Evolutionary conservation across 2,797 vertebrate genomes (phyloP).

Genomic region (Intellagama lesueurii): DNA sequence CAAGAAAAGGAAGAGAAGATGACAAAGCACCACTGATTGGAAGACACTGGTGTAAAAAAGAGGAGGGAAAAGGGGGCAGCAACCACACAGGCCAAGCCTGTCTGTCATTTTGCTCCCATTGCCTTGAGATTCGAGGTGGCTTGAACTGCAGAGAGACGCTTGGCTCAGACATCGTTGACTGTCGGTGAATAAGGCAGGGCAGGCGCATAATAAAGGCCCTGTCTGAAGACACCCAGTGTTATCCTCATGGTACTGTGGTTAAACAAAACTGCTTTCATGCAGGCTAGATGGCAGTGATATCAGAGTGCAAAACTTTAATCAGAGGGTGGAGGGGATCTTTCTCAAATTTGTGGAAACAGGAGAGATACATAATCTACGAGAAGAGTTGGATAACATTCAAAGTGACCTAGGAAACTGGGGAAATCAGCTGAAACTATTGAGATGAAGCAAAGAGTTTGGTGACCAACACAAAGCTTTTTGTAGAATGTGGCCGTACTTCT

Average conservation of each 20-base stretch:
- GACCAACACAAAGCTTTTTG: no score
- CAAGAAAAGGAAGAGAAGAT: background rate
- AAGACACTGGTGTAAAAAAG: background rate
- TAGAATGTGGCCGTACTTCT: no score
- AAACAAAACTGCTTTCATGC: no score
- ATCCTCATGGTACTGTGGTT: background rate
- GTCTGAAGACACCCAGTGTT: background rate
- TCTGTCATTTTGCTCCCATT: background rate
- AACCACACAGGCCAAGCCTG: background rate
- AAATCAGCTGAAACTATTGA: no score
- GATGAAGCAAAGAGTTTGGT: no score
- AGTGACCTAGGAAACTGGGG: no score
- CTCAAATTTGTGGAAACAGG: no score
- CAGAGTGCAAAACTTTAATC: no score
- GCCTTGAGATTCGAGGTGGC: background rate
- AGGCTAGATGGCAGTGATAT: no score
- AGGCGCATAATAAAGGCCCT: background rate
- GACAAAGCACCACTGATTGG: constrained; percentile 19
- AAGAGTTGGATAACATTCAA: no score
- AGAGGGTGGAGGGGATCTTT: no score
- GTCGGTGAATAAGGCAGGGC: background rate
- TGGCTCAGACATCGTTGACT: background rate
- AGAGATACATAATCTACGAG: no score
- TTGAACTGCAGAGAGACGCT: background rate
- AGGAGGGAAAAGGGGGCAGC: background rate